Evolutionary conservation across 2,113 vertebrate genomes (phyloP), one percentile per base, ranked within the genome.

Genomic region (Oryzias melastigma): DNA sequence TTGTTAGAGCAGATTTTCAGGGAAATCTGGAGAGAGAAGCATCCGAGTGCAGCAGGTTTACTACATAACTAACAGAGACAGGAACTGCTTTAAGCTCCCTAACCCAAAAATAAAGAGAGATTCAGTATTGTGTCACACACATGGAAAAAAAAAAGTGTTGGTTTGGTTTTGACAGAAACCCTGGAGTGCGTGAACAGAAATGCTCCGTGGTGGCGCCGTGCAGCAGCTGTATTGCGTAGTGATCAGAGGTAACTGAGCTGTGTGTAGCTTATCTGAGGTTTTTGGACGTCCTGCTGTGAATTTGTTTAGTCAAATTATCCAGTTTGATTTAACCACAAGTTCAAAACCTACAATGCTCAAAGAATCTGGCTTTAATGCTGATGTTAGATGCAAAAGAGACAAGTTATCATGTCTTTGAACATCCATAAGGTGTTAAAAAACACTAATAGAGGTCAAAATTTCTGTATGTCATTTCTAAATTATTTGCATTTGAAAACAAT

Each of bases 161-260:
- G 68, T 52, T 62, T 44, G 74, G 62, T 61, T 80, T 82, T 62
- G 75, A 41, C 63, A 67, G 73, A 58, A 64, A 41, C 55, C 75
- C 72, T 71, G 56, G 73, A 42, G 73, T 58, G 65, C 51, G 75
- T 77, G 62, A 61, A 18, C 19, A 68, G 43, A 82, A 78, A 88
- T 78, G 83, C 80, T 75, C 84, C 81, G 75, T 27, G 82, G 80
- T 78, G 81, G 69, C 44, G 77, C 73, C 48, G 65, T 79, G 79
- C 78, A 68, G 83, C 83, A 85, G 83, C 77, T 75, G 83, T 91
- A 91, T 91, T 92, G 89, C 90, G 90, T 89, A 85, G 82, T 87
- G 87, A 89, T 89, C 85, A 91, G 91, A 92, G 91, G 89, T 92
- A 91, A 91, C 80, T 88, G 86, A 90, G 89, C 85, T 88, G 84